phyloP scores from a whole-genome alignment of 2,113 vertebrate genomes.

The Sander lucioperca region DNA sequence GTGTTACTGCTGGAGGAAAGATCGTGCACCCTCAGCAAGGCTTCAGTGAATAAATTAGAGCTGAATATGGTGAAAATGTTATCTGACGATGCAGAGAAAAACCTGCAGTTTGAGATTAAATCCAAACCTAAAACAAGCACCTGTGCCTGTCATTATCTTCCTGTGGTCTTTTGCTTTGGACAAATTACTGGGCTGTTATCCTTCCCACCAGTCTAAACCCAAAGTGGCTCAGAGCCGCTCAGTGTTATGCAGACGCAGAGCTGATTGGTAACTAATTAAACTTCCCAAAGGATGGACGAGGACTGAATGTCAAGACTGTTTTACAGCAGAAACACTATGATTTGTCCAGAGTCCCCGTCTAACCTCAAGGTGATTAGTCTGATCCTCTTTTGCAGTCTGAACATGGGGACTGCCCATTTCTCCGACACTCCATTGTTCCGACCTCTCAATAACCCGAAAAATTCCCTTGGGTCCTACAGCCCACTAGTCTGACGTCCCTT shows the following conservation, averaged over 20 bases:
- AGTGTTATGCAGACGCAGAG: slow-evolving; percentile 8
- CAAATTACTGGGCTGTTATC: background rate
- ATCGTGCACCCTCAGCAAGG: slow-evolving; percentile 3
- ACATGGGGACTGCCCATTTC: no score
- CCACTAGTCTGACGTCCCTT: no score
- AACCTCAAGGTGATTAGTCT: background rate
- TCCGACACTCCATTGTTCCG: no score
- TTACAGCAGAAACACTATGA: background rate
- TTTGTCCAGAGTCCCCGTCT: background rate
- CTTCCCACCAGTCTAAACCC: slow-evolving; percentile 11
- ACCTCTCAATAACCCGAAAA: no score
- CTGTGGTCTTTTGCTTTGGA: background rate
- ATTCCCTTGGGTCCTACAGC: no score
- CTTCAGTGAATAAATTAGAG: background rate
- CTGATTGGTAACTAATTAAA: slow-evolving; percentile 37
- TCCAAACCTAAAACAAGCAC: background rate
- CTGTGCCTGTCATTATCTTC: background rate
- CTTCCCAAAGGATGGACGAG: slow-evolving; percentile 5
- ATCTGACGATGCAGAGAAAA: background rate
- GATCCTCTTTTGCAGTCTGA: slow-evolving; percentile 29
- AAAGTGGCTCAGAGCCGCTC: slow-evolving; percentile 14
- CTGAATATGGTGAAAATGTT: slow-evolving; percentile 1
- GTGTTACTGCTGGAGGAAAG: background rate
- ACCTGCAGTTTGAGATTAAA: background rate
- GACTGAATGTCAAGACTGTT: slow-evolving; percentile 4